A percentile compares a stretch with the other conserved stretches of the same genome.
These are phyloP conservation scores for Oikopleura dioica DNA, from an alignment of 23 tunicate species.

Conservation along the genomic window DNA sequence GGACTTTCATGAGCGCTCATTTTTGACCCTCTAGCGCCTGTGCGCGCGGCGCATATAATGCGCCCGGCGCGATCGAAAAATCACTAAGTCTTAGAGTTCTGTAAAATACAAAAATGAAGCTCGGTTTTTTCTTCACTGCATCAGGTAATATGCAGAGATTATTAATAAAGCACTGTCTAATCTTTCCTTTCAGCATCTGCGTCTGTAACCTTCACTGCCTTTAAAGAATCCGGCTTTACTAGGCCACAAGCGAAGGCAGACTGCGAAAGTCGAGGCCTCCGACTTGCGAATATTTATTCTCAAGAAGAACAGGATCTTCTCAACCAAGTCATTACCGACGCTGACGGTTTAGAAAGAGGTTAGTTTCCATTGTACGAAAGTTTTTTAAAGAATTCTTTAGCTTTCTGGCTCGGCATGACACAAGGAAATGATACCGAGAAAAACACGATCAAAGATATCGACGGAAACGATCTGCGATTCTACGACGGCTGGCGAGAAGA, in stretches of 20 bases:
- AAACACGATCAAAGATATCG: not conserved
- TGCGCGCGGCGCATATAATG: too few relatives aligned
- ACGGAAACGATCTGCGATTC: not conserved
- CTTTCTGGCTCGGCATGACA: slow-evolving; percentile 9
- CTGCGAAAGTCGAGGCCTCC: not conserved
- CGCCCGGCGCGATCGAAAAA: too few relatives aligned
- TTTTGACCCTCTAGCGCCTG: too few relatives aligned
- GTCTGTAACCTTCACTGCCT: not conserved
- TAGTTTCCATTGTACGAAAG: too few relatives aligned
- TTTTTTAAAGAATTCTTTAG: too few relatives aligned
- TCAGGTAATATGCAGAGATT: too few relatives aligned
- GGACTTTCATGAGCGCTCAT: too few relatives aligned
- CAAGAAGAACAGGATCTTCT: not conserved
- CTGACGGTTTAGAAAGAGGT: not conserved
- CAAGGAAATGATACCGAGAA: not conserved
- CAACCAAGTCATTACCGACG: not conserved
- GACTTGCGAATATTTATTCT: not conserved
- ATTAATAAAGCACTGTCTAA: too few relatives aligned
- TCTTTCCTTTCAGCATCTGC: not conserved
- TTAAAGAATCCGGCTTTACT: not conserved
- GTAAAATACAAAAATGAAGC: too few relatives aligned
- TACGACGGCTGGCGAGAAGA: not conserved
- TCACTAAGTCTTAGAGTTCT: too few relatives aligned
- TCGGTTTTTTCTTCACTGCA: too few relatives aligned
- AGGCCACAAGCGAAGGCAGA: not conserved